Percentiles rank a stretch among this genome's conserved stretches.
These are phyloP conservation scores for Chaetodon auriga DNA, from an alignment of 2,113 vertebrate genomes.

Conservation along the genomic window DNA sequence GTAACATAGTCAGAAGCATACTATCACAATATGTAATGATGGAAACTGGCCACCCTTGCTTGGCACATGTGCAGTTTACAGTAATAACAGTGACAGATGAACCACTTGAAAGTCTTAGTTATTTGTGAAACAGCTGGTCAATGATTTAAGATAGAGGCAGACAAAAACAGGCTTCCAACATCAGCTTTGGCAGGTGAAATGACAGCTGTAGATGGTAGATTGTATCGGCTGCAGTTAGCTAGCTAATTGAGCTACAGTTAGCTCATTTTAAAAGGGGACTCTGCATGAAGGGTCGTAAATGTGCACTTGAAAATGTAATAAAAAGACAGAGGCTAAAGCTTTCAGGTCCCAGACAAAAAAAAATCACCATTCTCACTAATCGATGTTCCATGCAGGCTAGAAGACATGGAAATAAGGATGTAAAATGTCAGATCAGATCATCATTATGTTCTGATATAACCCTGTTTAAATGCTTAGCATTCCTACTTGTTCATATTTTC, in stretches of 20 bases:
- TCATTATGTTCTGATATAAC: background rate
- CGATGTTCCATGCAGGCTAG: background rate
- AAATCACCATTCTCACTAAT: background rate
- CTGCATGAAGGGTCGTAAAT: background rate
- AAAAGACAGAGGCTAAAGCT: background rate
- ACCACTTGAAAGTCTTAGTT: no score
- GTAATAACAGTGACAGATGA: no score
- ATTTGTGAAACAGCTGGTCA: background rate
- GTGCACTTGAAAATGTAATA: no score
- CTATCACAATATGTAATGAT: background rate
- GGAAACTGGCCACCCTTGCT: background rate
- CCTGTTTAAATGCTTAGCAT: background rate
- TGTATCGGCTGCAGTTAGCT: no score
- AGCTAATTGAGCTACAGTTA: background rate
- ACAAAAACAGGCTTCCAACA: background rate
- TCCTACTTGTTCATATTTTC: background rate
- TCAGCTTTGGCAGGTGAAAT: background rate
- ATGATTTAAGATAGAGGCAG: background rate
- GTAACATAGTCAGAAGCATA: background rate
- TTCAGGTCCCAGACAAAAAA: background rate
- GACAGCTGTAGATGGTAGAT: background rate
- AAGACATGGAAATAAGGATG: background rate
- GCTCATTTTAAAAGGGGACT: background rate
- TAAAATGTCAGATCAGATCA: no score
- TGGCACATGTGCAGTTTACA: background rate